phyloP scores from a whole-genome alignment of 2,113 vertebrate species.

The Mormyrus lacerda region DNA sequence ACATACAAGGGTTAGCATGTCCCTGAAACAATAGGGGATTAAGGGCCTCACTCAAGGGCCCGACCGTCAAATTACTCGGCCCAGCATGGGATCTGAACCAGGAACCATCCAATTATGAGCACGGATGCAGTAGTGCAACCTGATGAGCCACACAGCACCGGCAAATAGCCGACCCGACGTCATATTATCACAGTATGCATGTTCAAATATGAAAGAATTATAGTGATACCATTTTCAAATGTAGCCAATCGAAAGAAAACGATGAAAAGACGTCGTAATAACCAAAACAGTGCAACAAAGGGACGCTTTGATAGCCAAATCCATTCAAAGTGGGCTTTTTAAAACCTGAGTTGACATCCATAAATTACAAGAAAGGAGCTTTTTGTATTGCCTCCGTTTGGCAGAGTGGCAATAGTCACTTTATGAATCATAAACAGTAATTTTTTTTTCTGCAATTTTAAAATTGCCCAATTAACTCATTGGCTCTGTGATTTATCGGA shows the following conservation, averaged over 20 bases:
- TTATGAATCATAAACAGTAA: background rate
- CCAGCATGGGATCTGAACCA: background rate
- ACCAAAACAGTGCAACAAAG: background rate
- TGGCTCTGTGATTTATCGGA: background rate
- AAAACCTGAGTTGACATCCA: background rate
- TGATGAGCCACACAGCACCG: too few species aligned
- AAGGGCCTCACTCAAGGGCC: background rate
- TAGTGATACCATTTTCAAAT: background rate
- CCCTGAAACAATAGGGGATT: background rate
- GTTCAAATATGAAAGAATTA: background rate
- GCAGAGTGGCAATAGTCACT: background rate
- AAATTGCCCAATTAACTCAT: background rate
- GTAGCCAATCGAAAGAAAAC: background rate
- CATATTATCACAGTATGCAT: background rate
- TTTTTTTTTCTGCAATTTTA: slow-evolving; percentile 1
- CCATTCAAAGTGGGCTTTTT: background rate
- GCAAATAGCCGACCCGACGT: background rate
- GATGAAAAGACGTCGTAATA: background rate
- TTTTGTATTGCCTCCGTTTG: background rate
- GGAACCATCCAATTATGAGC: background rate
- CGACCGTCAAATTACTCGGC: background rate
- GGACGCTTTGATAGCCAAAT: background rate
- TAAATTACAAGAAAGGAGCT: background rate
- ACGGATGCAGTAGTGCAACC: background rate
- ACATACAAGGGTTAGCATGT: background rate